These are phyloP conservation scores for Anthophora plumipes DNA, from an alignment of 2,888 invertebrate species.

Conservation along the genomic window DNA sequence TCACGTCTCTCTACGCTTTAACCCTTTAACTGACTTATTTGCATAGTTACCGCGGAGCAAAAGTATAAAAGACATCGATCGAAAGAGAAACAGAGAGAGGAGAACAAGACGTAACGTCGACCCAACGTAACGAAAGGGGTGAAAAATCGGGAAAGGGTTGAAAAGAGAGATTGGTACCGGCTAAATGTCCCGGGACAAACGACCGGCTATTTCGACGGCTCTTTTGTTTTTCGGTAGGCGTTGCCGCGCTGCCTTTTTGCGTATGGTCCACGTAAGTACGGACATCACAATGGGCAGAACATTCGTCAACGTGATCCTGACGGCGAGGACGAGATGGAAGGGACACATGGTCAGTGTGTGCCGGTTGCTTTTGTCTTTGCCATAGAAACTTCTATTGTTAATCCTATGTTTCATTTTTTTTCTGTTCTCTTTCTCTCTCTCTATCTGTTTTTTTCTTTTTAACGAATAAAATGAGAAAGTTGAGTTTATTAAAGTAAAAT, in stretches of 20 bases:
- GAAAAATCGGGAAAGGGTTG: conserved; percentile 62
- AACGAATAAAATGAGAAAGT: too few species aligned
- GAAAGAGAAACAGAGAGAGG: not conserved
- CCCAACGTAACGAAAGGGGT: conserved; percentile 44
- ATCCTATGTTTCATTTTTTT: not conserved
- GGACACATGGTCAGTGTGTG: conserved; percentile 62
- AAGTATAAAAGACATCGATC: not conserved
- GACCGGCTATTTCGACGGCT: conserved; percentile 71
- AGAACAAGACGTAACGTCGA: conserved; percentile 36
- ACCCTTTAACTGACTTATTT: conserved; percentile 81
- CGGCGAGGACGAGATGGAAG: conserved; percentile 18
- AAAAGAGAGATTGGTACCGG: conserved; percentile 34
- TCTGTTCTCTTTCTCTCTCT: not conserved
- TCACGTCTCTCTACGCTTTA: conserved; percentile 53
- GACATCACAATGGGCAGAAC: conserved; percentile 55
- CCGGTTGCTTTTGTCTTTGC: conserved; percentile 48
- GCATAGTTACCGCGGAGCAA: conserved; percentile 50
- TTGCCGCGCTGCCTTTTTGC: conserved; percentile 74
- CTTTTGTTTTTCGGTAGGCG: conserved; percentile 78
- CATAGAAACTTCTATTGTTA: not conserved
- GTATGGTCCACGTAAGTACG: conserved; percentile 71
- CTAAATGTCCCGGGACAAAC: conserved; percentile 63
- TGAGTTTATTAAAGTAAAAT: too few species aligned
- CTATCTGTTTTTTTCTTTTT: not conserved
- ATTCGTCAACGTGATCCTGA: conserved; percentile 64